Evolutionary conservation across 2,797 vertebrate genomes (phyloP), one percentile per base, ranked within the genome.

Genomic region (Ciconia nigra): DNA sequence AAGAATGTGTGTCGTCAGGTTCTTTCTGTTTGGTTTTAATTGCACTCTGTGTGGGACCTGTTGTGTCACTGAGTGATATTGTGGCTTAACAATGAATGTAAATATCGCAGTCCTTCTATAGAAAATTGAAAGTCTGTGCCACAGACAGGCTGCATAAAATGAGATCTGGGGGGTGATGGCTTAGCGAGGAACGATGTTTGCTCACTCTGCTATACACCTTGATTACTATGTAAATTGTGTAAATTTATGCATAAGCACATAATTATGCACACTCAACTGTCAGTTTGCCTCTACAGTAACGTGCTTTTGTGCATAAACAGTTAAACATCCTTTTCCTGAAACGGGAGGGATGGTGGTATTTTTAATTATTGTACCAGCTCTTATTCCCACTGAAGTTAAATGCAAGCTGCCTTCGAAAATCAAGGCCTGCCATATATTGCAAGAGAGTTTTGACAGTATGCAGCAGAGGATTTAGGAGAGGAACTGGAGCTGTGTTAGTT

Each of bases 141-240:
- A 31, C 80, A 85, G 78, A 65, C 62, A 52, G 79, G 28, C 49
- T 83, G 58, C 15, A 8, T 59, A 81, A 81, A 90, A 46, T 84
- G 76, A 83, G 28, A 72, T 79, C 35, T 25, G 12, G 26, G 15
- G 49, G 16, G 7, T 47, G 73, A 80, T 92, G 80, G 18, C 44
- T 94, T 82, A 63, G 73, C 1, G 1, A 70, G 47, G 72, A 81
- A 58, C 73, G 57, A 66, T 61, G 65, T 83, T 96, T 90, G 59
- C 63, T 89, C 44, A 35, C 41, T 66, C 66, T 81, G 65, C 78
- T 90, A 0, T 71, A 39, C 41, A 90, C 93, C 89, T 94, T 89
- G 86, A 92, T 95, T 95, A 80, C 78, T 87, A 33, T 87, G 71
- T 76, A 84, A 87, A 85, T 93, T 94, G 61, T 89, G 65, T 77